Percentiles rank a stretch among this genome's conserved stretches.
Evolutionary conservation across 2,888 invertebrate genomes (phyloP).

Genomic region (Thelaira solivaga): DNA sequence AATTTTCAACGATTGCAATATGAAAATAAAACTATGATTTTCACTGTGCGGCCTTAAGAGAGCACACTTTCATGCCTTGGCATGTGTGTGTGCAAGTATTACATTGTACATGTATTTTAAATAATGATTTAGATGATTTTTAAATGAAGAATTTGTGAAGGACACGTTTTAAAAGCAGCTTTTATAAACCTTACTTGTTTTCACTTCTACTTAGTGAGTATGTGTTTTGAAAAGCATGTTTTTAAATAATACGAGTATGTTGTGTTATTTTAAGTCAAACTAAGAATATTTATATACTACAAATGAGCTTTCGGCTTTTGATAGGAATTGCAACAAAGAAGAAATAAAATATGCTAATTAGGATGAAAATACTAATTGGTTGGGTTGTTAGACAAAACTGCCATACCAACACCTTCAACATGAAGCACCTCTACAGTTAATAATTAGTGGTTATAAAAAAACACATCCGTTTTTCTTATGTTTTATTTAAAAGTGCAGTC

Average conservation of each 20-base stretch:
- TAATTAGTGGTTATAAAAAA: conserved; percentile 40
- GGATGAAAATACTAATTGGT: conserved; percentile 53
- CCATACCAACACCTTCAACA: conserved; percentile 41
- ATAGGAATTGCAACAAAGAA: conserved; percentile 14
- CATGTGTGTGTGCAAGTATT: not conserved
- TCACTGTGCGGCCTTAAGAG: not conserved
- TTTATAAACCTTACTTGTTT: conserved; percentile 29
- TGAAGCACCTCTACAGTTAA: conserved; percentile 35
- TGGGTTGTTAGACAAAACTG: conserved; percentile 50
- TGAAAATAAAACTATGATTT: no score
- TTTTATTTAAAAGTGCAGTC: no score
- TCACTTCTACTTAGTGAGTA: not conserved
- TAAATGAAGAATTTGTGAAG: conserved; percentile 41
- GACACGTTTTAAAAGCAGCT: conserved; percentile 17
- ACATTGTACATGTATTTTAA: conserved; percentile 32
- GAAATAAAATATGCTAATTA: conserved; percentile 58
- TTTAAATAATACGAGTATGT: conserved; percentile 35
- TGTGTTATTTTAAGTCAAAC: conserved; percentile 25
- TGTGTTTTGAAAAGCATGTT: not conserved
- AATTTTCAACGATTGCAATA: no score
- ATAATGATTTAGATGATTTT: conserved; percentile 51
- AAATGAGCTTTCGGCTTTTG: not conserved
- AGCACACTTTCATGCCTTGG: not conserved
- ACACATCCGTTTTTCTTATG: conserved; percentile 43
- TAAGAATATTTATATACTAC: not conserved